phyloP scores from a whole-genome alignment of 2,797 vertebrate genomes.

The Circus cinereus region DNA sequence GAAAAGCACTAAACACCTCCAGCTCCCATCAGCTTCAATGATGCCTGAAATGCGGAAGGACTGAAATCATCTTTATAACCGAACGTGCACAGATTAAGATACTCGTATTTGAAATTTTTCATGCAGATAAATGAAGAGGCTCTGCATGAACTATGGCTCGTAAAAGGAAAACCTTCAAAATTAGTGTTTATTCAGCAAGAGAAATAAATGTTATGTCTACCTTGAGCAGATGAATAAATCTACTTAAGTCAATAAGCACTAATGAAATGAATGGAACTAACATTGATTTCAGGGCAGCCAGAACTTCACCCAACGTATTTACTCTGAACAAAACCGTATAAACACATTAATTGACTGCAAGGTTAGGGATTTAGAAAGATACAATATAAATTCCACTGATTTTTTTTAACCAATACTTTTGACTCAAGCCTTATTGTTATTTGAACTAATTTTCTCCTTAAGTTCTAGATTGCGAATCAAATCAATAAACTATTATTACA shows the following conservation, averaged over 20 bases:
- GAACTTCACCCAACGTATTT: background rate
- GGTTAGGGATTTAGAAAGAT: background rate
- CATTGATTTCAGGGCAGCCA: constrained; percentile 38
- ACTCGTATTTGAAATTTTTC: background rate
- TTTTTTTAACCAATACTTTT: background rate
- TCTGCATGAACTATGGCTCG: background rate
- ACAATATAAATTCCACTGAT: background rate
- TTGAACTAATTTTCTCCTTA: background rate
- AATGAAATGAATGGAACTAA: constrained; percentile 2
- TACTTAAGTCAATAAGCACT: constrained; percentile 22
- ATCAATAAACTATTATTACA: background rate
- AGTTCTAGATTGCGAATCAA: background rate
- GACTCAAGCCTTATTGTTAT: background rate
- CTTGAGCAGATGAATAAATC: background rate
- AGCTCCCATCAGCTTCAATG: background rate
- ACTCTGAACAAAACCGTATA: background rate
- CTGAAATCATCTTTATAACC: background rate
- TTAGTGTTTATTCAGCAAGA: background rate
- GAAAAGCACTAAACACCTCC: background rate
- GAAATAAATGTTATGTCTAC: background rate
- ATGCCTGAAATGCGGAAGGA: background rate
- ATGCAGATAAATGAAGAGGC: background rate
- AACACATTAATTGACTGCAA: background rate
- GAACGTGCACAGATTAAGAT: background rate
- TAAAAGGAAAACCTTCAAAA: background rate